Evolutionary conservation across 2,888 invertebrate species (phyloP), one percentile per base, ranked within the genome.

Genomic region (Pachydiplax longipennis): DNA sequence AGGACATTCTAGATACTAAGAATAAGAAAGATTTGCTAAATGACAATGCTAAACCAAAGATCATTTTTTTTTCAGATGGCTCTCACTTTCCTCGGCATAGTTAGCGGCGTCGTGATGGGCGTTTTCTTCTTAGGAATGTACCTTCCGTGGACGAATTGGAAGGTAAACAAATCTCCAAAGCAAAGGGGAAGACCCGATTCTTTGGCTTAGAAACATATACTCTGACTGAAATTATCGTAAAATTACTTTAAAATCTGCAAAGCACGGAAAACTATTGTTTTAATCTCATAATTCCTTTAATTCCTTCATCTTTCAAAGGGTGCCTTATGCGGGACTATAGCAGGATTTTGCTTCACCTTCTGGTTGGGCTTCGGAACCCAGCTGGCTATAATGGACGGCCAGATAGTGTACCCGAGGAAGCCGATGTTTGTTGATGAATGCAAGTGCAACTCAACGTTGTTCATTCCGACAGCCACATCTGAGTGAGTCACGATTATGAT

Each of bases 51-150:
- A 25, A 12, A 25, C 1, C 5, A 73, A 73, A 73, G 15, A 31
- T 18, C 31, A n/a, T n/a, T 0, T 15, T 35, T 40, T 93, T 90
- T 94, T 2, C 92, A 95, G 95, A 97, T 98, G 0, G 98, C 98
- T 0, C 94, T 98, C 0, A 98, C 97, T 82, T 97, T 98, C 93
- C 98, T 98, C 93, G 98, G 98, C 0, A 97, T 98, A 95, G 97
- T 98, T 37, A 98, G 98, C 2, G 98, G 98, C 2, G 97, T 98
- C 0, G 97, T 98, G 0, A 94, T 98, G 40, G 98, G 98, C 0
- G 95, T 98, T 5, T 98, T 98, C 93, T 96, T 97, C 0, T 94
- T 98, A 35, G 98, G 98, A 91, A 98, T 98, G 96, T 96, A 97
- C 92, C 96, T 98, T 92, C 98, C 98, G 0, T 97, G 96, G 96